Base-by-base conservation (phyloP, 2,113 vertebrate species). In the Apodemus sylvaticus region DNA sequence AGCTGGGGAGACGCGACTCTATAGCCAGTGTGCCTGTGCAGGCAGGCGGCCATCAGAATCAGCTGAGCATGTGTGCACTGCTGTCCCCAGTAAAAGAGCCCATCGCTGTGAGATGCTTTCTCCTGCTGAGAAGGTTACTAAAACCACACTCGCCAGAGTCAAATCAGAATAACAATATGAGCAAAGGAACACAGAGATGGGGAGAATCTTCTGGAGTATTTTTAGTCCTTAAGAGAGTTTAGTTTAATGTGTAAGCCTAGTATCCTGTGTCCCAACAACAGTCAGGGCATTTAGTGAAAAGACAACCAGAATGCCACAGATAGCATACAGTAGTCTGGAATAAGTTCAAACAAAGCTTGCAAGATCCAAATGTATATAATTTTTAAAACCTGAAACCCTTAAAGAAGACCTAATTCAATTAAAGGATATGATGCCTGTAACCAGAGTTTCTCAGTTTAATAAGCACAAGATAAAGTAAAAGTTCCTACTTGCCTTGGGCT, bases 401-500 rank as follows among this genome's bases (percentile, higher is more conserved):
- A 55, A 62, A 4, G 86, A 88, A 51, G 77, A 85, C 60, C 42
- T 24, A 34, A 36, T 42, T 19, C 19, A 3, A 5, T 3, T 22
- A 26, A 22, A 12, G 2, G 71, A 29, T 36, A 3, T 26, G 45
- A 5, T 83, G 31, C 9, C 17, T 7, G 1, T n/a, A 36, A 58
- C 3, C 10, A 66, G 83, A 36, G 3, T 24, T 7, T 29, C 66
- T 66, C 29, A 11, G 34, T 17, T 24, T 19, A 3, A 6, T 34
- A 31, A 45, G 17, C 24, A 71, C 17, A 55, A 24, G 31, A 7
- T 11, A 31, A 16, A 85, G 73, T 17, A 1, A 58, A 20, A 70
- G 29, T 45, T 83, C 42, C 17, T 68, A 7, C 4, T 16, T 42
- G 0, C 62, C 12, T 1, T 11, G 64, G 1, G 2, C 0, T 14